Base-by-base conservation (phyloP, 2,888 invertebrate genomes). In the Agriopis aurantiaria region DNA sequence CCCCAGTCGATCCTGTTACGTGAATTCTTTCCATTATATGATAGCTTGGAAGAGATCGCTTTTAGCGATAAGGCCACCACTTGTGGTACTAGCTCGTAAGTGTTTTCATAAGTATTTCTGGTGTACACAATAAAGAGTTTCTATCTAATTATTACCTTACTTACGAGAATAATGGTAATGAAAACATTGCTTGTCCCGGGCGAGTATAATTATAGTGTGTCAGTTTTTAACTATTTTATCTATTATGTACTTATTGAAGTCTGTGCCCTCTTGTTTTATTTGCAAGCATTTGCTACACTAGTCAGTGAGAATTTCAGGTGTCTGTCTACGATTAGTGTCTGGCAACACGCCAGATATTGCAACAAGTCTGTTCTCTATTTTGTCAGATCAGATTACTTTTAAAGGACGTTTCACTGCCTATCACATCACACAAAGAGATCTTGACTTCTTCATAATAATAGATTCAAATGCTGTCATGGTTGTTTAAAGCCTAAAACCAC, bases 231-330 rank as follows among this genome's bases (percentile, higher is more conserved):
- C 33, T 33, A 5, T 33, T 33, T 33, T 33, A 33, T 33, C 5
- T 33, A 33, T 33, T 33, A 33, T 33, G 43, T 9, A 43, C 9
- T 43, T 43, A 10, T 43, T 10, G 1, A 43, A 4, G 58, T 68
- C n/a, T 23, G 46, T 48, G 48, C 61, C 64, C 64, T 59, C 33
- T 62, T 75, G 74, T 73, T 69, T 68, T 66, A 76, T 80, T 76
- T 74, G 77, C 65, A 66, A 68, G 68, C 69, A 71, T 75, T 23
- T 75, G 65, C 74, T 75, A 77, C 76, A 75, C 75, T 9, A 48
- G 62, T 56, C 73, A 75, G 82, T 80, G 82, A 80, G 79, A 82
- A 80, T 82, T 82, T 82, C 85, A 86, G 87, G 85, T 87, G 84
- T 58, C 77, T 72, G 80, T 79, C 82, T 80, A 75, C 80, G 79